phyloP scores from a whole-genome alignment of 2,888 invertebrate species.

The Coelopa pilipes region DNA sequence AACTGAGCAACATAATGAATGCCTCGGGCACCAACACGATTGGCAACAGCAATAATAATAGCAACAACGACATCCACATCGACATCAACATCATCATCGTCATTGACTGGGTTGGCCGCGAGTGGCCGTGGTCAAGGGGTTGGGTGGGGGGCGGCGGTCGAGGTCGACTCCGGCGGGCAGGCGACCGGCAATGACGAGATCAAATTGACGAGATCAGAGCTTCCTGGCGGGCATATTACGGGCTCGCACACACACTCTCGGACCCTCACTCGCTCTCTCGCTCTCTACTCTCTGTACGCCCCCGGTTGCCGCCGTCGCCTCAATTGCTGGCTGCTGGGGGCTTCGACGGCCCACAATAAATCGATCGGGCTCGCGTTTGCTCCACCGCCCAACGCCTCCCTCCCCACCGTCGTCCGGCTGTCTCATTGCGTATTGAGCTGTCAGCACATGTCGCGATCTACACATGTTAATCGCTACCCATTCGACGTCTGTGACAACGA shows the following conservation, averaged over 20 bases:
- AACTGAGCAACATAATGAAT: conserved; percentile 18
- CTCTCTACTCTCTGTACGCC: too few species aligned
- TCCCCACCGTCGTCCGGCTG: not conserved
- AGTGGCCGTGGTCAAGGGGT: not conserved
- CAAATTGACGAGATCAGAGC: conserved; percentile 30
- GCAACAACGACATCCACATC: too few species aligned
- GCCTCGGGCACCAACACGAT: conserved; percentile 15
- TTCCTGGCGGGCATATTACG: conserved; percentile 15
- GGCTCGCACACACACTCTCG: too few species aligned
- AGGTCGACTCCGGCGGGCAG: not conserved
- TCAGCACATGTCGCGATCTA: conserved; percentile 49
- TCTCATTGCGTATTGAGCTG: conserved; percentile 48
- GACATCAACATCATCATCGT: not conserved
- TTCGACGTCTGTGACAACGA: conserved; percentile 27
- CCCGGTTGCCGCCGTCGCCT: too few species aligned
- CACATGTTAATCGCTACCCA: conserved; percentile 47
- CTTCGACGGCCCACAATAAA: conserved; percentile 14
- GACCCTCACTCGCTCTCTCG: too few species aligned
- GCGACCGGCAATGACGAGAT: conserved; percentile 27
- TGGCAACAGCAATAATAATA: conserved; percentile 1
- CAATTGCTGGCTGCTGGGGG: not conserved
- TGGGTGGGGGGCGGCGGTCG: not conserved
- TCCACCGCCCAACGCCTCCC: too few species aligned
- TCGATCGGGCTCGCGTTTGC: conserved; percentile 1
- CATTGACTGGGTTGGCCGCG: not conserved